Evolutionary conservation across 2,888 invertebrate genomes (phyloP).

Genomic region (Neocrepidodera transversa): DNA sequence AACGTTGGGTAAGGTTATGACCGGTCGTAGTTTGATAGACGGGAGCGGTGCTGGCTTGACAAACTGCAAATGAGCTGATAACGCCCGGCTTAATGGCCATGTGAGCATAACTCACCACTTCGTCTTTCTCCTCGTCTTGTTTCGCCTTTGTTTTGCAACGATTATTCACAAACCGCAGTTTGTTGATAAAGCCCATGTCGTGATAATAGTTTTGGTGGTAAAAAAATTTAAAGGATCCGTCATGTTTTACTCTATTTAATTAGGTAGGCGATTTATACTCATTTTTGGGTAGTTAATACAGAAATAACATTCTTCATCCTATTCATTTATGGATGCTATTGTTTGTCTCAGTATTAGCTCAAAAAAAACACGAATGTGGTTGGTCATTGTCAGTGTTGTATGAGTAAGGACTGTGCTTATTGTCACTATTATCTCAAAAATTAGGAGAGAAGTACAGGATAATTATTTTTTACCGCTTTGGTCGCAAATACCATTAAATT

Average conservation of each 20-base stretch:
- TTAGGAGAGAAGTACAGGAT: no score
- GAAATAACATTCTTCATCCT: no score
- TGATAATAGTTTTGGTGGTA: not conserved
- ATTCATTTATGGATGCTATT: no score
- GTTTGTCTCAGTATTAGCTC: no score
- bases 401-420: no score
- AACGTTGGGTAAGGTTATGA: slow-evolving; percentile 32
- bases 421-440: no score
- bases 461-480: no score
- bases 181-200: not conserved
- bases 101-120: slow-evolving; percentile 30
- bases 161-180: slow-evolving; percentile 2
- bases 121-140: slow-evolving; percentile 14
- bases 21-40: slow-evolving; percentile 39
- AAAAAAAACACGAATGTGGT: no score
- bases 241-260: not conserved
- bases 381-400: no score
- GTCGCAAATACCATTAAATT: no score
- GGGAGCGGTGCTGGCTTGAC: slow-evolving; percentile 29
- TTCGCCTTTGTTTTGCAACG: slow-evolving; percentile 11
- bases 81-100: slow-evolving; percentile 32
- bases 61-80: slow-evolving; percentile 38
- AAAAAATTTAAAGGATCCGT: not conserved
- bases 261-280: no score
- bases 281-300: no score